phyloP scores from a whole-genome alignment of 2,113 vertebrate genomes.

The Gadus chalcogrammus region DNA sequence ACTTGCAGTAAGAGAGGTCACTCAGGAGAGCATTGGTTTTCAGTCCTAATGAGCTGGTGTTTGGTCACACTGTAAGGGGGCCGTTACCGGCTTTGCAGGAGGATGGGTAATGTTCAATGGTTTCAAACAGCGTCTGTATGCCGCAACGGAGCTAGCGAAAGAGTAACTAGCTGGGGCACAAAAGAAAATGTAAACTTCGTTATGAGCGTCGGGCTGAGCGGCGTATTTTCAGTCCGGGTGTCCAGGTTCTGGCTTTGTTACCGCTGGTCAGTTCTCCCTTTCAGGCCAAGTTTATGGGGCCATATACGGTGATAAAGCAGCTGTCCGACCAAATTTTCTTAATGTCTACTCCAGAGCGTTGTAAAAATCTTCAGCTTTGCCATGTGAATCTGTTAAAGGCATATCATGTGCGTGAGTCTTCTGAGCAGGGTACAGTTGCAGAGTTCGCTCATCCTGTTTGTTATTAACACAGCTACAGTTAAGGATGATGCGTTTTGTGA shows the following conservation, averaged over 20 bases:
- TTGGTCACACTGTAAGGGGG: background rate
- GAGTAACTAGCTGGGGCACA: background rate
- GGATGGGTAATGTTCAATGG: too few species aligned
- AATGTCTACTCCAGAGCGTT: background rate
- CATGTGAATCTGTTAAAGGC: background rate
- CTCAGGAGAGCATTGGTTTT: constrained; percentile 4
- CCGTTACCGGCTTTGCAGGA: background rate
- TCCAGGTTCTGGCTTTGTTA: background rate
- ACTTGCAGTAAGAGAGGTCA: background rate
- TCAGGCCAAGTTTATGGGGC: background rate
- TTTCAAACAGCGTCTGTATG: background rate
- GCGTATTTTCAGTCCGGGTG: background rate
- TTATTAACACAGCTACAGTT: background rate
- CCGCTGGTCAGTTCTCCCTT: background rate
- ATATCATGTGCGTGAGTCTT: background rate
- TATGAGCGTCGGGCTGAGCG: background rate
- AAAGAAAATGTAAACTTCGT: background rate
- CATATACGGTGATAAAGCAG: background rate
- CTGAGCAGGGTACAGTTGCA: background rate
- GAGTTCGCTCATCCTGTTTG: background rate
- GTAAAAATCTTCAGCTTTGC: background rate
- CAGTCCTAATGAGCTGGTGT: constrained; percentile 9
- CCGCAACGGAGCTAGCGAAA: background rate
- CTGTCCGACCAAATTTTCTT: background rate
- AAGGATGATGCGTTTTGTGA: background rate